Percentiles rank a stretch among this genome's conserved stretches.
Conservation (phyloP, 2,113 vertebrate species). For the Nematolebias whitei region DNA sequence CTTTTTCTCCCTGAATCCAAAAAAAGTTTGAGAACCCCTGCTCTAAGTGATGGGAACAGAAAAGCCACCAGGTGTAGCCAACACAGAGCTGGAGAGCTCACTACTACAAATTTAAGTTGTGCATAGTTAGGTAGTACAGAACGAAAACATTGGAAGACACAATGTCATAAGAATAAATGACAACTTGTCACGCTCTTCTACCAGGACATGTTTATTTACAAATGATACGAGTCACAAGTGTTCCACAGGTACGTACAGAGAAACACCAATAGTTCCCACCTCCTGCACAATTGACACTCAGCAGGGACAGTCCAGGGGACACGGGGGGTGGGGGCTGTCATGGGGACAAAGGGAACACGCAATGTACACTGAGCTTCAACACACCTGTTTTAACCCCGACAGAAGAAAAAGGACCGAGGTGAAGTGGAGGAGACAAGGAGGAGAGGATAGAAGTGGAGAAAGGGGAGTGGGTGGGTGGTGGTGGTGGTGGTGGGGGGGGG, state of each 20-base stretch:
- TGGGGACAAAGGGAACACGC: constrained; percentile 68
- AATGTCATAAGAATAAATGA: constrained; percentile 14
- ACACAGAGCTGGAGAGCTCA: background rate
- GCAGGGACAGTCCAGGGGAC: constrained; percentile 62
- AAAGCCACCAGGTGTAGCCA: background rate
- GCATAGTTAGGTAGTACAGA: too few relatives aligned
- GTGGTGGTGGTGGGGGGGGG: too few relatives aligned
- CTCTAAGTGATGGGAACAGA: too few relatives aligned
- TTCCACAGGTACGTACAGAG: constrained; percentile 80
- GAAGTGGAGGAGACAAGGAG: constrained; percentile 31
- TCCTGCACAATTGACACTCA: constrained; percentile 72
- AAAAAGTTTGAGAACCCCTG: too few relatives aligned
- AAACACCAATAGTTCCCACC: constrained; percentile 77
- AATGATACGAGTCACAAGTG: constrained; percentile 81
- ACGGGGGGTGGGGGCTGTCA: constrained; percentile 20
- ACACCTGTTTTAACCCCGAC: constrained; percentile 63
- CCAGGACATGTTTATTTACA: constrained; percentile 85
- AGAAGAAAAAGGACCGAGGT: constrained; percentile 40
- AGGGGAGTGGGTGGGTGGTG: background rate
- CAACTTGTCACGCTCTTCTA: constrained; percentile 64
- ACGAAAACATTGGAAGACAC: background rate
- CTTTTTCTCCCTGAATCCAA: too few relatives aligned
- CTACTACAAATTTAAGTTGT: too few relatives aligned
- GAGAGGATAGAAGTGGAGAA: background rate
- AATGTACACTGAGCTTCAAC: constrained; percentile 76